Conservation (phyloP, 2,888 invertebrate genomes). For the Homarus gammarus region DNA sequence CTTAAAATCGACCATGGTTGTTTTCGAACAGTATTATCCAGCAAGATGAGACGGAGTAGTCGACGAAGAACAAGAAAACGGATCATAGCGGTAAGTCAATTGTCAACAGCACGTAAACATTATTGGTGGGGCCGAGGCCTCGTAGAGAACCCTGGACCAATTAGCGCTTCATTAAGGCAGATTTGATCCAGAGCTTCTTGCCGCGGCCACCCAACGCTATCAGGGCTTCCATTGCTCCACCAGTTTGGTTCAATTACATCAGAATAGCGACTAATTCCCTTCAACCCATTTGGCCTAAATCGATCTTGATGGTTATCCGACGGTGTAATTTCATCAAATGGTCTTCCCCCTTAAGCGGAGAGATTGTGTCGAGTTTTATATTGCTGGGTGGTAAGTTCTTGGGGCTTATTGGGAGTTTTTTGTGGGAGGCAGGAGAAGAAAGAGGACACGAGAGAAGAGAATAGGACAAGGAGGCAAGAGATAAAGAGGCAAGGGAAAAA, state of each 20-base stretch:
- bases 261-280: constrained; percentile 40
- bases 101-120: constrained; percentile 30
- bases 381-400: constrained; percentile 26
- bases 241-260: constrained; percentile 54
- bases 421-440: not conserved
- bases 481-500: not conserved
- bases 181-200: constrained; percentile 46
- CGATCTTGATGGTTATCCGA: constrained; percentile 65
- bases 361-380: constrained; percentile 56
- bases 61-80: constrained; percentile 1
- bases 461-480: not conserved
- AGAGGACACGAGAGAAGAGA: not conserved
- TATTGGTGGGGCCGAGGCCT: constrained; percentile 1
- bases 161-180: constrained; percentile 62
- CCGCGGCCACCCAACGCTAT: constrained; percentile 12
- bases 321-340: constrained; percentile 64
- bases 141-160: constrained; percentile 41
- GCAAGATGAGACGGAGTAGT: not conserved
- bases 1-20: constrained; percentile 13
- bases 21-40: constrained; percentile 11
- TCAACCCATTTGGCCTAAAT: constrained; percentile 63
- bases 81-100: constrained; percentile 40
- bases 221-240: constrained; percentile 35
- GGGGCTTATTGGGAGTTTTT: not conserved
- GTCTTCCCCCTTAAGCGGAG: constrained; percentile 44